Evolutionary conservation across 1,140 invertebrate genomes (phyloP), one percentile per base, ranked within the genome.

Genomic region (Drosophila kepulauana): DNA sequence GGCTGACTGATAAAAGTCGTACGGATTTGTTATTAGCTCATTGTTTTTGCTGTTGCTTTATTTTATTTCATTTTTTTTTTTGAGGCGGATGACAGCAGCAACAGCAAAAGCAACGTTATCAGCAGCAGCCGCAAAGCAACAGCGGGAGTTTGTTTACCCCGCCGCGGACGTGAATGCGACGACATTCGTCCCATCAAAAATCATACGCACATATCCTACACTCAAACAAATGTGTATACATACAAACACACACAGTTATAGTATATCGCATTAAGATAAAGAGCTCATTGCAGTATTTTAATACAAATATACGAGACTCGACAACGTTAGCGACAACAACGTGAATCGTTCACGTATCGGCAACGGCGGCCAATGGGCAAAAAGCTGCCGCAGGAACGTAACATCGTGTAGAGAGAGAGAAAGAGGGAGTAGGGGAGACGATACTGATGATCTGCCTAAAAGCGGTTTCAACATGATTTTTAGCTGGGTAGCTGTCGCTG

Each of bases 1-100:
- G 86, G 70, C 64, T 68, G 76, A 61, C 74, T 87, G 82, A 86
- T 81, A 79, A 85, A 73, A 80, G 74, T 77, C 59, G 66, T 70
- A 45, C 63, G 62, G 74, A 62, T 79, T 85, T 81, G 81, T 74
- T 61, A 71, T 81, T 75, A 84, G 81, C 78, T 84, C 49, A 69
- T 70, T 75, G 72, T 75, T 75, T 75, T 75, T 75, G 58, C 66
- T 62, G 43, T 75, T 75, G 48, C 48, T 69, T 62, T 69, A 76
- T 87, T 58, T 49, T 69, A 85, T 79, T 85, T 78, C 68, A 65
- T 73, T 80, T 77, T 54, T 52, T 28, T 28, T 51, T 51, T 25
- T 6, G 10, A n/a, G 41, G 35, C 54, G 16, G 25, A 30, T 46
- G 51, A 54, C 63, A 56, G 51, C 25, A 54, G 20, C 41, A 33